Evolutionary conservation across 1,140 invertebrate genomes (phyloP), one percentile per base, ranked within the genome.

Genomic region (Cherax destructor): DNA sequence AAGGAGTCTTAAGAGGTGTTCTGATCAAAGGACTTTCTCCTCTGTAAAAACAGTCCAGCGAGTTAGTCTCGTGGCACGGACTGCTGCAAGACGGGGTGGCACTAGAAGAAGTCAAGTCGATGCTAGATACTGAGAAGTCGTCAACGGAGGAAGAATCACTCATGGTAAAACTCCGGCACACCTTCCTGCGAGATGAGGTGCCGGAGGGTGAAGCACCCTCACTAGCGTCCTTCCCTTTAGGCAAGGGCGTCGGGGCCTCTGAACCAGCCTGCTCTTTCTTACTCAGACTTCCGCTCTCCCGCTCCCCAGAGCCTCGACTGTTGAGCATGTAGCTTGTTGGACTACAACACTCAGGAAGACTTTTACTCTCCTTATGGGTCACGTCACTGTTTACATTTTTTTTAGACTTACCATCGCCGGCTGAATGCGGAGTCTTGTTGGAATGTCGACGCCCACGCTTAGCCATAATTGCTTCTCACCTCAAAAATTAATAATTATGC

Each of bases 261-360:
- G 85, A 87, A 87, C 85, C 85, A 74, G 84, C 84, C 84, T 79
- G 74, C 84, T 86, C 69, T 50, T 13, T 79, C 84, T 78, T 79
- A 50, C 85, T 77, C 76, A 50, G n/a, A 78, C 85, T 87, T 87
- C 85, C 85, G 85, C 76, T 79, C 85, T 61, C 49, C 24, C 21
- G 13, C 18, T 83, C 49, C 24, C 72, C 50, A 61, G 85, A 56
- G 85, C 76, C 59, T 61, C 13, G 52, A 18, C 59, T 79, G 85
- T 52, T 87, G 76, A 61, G 41, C 18, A 69, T 52, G 72, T 52
- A 86, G 72, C 72, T 24, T 3, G 84, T 86, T 69, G 52, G 69
- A 76, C 72, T 86, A 41, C 52, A n/a, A 59, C 52, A 50, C 30
- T 6, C 7, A 76, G 74, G 13, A 76, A 69, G 1, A 49, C 49